Conservation (phyloP, 2,797 vertebrate species). For the Enteromius paludinosus region DNA sequence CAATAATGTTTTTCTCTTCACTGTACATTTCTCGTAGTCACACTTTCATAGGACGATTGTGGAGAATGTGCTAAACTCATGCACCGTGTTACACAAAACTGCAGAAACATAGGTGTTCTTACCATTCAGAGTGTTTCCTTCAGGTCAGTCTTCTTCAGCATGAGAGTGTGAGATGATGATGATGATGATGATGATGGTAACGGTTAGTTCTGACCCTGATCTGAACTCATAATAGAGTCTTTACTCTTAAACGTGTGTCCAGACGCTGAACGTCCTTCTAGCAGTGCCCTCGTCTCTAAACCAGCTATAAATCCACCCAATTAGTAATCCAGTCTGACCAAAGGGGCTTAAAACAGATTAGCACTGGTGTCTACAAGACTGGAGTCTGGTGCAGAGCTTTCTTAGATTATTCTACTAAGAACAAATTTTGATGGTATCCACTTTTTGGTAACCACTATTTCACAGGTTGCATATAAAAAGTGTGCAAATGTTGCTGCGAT, state of each 20-base stretch:
- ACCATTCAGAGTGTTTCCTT: neutral
- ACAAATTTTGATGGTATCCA: neutral
- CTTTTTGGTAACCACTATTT: neutral
- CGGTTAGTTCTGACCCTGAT: neutral
- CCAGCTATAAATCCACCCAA: conserved; percentile 58
- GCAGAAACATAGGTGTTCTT: neutral
- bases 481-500: neutral
- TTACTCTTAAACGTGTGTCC: conserved; percentile 1
- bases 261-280: conserved; percentile 27
- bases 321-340: conserved; percentile 62
- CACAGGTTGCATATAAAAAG: neutral
- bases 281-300: conserved; percentile 29
- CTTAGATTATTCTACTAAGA: neutral
- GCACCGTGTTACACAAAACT: conserved; percentile 4
- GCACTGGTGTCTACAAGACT: conserved; percentile 20
- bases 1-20: neutral
- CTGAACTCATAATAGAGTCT: neutral
- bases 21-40: neutral
- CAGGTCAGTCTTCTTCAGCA: neutral
- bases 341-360: conserved; percentile 59
- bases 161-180: neutral
- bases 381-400: neutral
- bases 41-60: neutral
- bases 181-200: neutral
- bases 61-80: conserved; percentile 1